Conservation (phyloP, 2,113 vertebrate genomes). For the Peromyscus polionotus region DNA sequence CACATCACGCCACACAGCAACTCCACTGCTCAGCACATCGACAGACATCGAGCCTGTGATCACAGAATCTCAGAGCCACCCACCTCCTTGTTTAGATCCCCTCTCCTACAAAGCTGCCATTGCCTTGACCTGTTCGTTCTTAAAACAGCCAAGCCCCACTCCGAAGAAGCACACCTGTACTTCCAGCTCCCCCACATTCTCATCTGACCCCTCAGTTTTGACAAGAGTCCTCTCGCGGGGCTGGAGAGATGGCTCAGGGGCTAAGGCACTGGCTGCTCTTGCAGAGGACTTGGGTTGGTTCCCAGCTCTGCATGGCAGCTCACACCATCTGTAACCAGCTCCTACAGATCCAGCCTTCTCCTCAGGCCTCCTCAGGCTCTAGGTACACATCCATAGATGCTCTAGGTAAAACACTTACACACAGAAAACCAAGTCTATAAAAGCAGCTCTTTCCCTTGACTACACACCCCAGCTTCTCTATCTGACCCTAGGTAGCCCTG, state of each 20-base stretch:
- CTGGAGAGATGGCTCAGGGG: neutral
- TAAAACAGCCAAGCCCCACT: neutral
- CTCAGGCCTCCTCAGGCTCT: neutral
- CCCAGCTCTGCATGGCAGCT: neutral
- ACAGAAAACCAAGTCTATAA: neutral
- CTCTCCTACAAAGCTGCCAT: constrained; percentile 44
- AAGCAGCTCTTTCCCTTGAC: neutral
- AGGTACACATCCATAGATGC: neutral
- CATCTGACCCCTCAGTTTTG: neutral
- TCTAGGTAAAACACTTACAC: neutral
- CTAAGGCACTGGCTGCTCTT: neutral
- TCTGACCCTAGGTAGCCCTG: neutral
- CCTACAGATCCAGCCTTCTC: neutral
- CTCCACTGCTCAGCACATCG: neutral
- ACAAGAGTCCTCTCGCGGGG: neutral
- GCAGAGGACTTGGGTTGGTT: neutral
- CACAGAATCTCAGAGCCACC: constrained; percentile 25
- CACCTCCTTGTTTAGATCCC: neutral
- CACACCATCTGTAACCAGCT: neutral
- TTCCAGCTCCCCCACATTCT: neutral
- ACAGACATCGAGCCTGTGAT: neutral
- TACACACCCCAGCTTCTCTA: neutral
- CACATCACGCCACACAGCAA: neutral
- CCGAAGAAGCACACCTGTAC: constrained; percentile 7
- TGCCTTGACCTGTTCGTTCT: constrained; percentile 39